phyloP scores from a whole-genome alignment of 1,140 invertebrate genomes.

The Zaprionus camerounensis region DNA sequence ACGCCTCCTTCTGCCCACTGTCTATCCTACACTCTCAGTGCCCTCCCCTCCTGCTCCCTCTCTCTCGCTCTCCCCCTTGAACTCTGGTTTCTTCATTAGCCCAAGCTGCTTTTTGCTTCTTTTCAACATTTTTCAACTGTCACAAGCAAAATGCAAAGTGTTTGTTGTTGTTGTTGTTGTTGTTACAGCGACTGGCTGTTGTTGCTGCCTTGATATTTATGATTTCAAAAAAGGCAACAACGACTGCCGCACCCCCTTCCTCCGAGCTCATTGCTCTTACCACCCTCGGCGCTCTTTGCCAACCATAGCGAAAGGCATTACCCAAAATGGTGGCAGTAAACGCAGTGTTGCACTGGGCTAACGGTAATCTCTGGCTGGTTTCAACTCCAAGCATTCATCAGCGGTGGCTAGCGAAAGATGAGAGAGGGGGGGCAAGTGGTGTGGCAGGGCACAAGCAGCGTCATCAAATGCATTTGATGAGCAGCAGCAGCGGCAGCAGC shows the following conservation, averaged over 20 bases:
- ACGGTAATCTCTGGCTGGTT: conserved; percentile 27
- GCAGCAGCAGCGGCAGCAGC: conserved; percentile 10
- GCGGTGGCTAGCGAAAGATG: background rate
- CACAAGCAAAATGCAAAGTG: conserved; percentile 51
- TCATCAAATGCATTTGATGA: conserved; percentile 35
- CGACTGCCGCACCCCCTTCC: background rate
- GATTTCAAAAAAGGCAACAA: conserved; percentile 30
- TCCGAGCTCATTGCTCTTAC: background rate
- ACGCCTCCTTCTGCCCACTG: background rate
- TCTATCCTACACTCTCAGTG: too few relatives aligned
- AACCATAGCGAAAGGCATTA: background rate
- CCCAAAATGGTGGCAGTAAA: background rate
- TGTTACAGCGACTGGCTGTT: background rate
- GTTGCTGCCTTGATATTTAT: conserved; percentile 33
- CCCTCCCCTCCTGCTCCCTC: too few relatives aligned
- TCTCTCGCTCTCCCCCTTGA: background rate
- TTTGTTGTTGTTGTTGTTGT: conserved; percentile 23
- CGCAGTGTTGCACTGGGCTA: conserved; percentile 22
- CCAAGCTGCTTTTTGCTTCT: conserved; percentile 23
- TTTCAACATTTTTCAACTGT: conserved; percentile 54
- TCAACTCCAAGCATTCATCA: background rate
- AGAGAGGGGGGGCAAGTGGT: background rate
- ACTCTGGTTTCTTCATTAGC: conserved; percentile 64
- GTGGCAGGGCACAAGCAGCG: background rate
- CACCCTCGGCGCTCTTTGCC: background rate